Evolutionary conservation across 1,140 invertebrate genomes (phyloP).

Genomic region (Drosophila sp.): DNA sequence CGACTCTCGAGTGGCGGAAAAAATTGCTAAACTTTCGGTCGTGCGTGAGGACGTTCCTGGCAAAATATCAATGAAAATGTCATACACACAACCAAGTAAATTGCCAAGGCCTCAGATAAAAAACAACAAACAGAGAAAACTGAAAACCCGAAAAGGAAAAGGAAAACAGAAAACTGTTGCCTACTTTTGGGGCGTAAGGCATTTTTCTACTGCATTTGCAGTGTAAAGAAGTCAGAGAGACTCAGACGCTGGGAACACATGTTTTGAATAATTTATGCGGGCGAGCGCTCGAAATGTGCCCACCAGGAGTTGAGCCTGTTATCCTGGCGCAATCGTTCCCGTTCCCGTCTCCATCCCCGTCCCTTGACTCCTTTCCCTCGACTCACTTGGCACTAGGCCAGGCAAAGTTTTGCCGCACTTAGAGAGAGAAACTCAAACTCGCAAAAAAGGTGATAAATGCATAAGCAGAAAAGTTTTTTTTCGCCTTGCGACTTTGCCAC

Average conservation of each 20-base stretch:
- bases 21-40: slow-evolving; percentile 75
- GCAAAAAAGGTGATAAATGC: slow-evolving; percentile 78
- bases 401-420: slow-evolving; percentile 65
- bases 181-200: slow-evolving; percentile 52
- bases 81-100: slow-evolving; percentile 70
- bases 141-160: no score
- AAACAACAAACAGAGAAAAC: slow-evolving; percentile 21
- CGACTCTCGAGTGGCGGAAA: slow-evolving; percentile 63
- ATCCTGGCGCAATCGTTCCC: slow-evolving; percentile 37
- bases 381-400: slow-evolving; percentile 68
- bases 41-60: slow-evolving; percentile 55
- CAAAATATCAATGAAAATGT: slow-evolving; percentile 80
- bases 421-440: slow-evolving; percentile 12
- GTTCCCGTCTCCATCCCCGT: background rate
- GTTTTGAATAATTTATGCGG: slow-evolving; percentile 83
- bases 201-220: slow-evolving; percentile 72
- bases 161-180: slow-evolving; percentile 56
- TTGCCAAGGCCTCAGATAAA: slow-evolving; percentile 61
- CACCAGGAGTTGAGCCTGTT: slow-evolving; percentile 68
- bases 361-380: background rate
- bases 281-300: slow-evolving; percentile 76
- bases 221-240: slow-evolving; percentile 58
- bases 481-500: slow-evolving; percentile 52
- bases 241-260: slow-evolving; percentile 72
- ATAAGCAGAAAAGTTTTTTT: slow-evolving; percentile 81